Evolutionary conservation across 2,888 invertebrate genomes (phyloP).

Genomic region (Oligia fasciuncula): DNA sequence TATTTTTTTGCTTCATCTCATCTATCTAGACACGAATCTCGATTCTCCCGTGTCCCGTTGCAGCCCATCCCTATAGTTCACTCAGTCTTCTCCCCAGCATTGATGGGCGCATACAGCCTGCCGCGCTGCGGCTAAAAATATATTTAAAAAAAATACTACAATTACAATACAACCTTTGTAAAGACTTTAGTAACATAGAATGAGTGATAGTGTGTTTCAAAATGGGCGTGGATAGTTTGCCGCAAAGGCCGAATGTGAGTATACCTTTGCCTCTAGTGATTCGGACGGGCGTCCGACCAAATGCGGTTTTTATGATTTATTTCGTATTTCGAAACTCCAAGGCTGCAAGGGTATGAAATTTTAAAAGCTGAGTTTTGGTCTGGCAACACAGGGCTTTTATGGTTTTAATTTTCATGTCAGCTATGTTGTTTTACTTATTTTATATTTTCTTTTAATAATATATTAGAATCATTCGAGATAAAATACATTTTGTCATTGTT

Average conservation of each 20-base stretch:
- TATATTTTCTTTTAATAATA: neutral
- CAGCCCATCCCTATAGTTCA: constrained; percentile 66
- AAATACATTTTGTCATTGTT: no score
- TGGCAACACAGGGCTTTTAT: neutral
- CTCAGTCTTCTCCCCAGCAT: constrained; percentile 69
- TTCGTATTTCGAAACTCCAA: constrained; percentile 40
- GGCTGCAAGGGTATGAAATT: constrained; percentile 3
- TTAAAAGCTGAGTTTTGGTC: constrained; percentile 5
- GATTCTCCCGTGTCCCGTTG: constrained; percentile 50
- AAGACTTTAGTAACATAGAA: constrained; percentile 71
- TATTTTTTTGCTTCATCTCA: neutral
- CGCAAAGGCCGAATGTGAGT: constrained; percentile 79
- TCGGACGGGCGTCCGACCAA: constrained; percentile 44
- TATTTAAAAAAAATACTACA: constrained; percentile 52
- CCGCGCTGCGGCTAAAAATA: constrained; percentile 72
- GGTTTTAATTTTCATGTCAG: neutral
- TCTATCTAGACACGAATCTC: neutral
- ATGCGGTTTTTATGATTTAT: constrained; percentile 57
- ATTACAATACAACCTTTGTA: constrained; percentile 58
- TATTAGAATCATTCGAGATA: neutral
- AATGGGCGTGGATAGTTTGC: constrained; percentile 85
- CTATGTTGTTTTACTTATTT: neutral
- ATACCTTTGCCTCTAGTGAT: constrained; percentile 47
- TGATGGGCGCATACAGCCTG: constrained; percentile 77
- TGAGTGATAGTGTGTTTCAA: constrained; percentile 65